Conservation (phyloP, 2,113 vertebrate species). For the Ictalurus furcatus region DNA sequence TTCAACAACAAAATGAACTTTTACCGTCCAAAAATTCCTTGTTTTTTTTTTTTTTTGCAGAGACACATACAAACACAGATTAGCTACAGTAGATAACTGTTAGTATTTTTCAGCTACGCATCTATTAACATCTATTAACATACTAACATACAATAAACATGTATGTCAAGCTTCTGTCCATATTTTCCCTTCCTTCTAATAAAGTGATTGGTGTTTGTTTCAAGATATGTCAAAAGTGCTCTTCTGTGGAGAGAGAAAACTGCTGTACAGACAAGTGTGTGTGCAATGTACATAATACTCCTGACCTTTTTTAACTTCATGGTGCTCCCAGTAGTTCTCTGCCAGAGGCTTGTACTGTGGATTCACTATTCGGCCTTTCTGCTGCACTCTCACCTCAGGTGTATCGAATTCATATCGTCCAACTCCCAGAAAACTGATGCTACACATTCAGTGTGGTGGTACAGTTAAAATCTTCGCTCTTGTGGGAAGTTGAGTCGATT, state of each 20-base stretch:
- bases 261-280: background rate
- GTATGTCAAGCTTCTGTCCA: conserved; percentile 39
- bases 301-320: background rate
- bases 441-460: conserved; percentile 11
- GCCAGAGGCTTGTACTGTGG: background rate
- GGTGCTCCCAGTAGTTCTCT: background rate
- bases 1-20: conserved; percentile 36
- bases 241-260: background rate
- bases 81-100: conserved; percentile 53
- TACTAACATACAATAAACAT: background rate
- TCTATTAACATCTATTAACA: conserved; percentile 56
- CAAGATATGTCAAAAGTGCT: conserved; percentile 28
- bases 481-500: background rate
- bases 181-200: conserved; percentile 34
- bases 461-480: background rate
- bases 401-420: background rate
- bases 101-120: conserved; percentile 55
- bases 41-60: conserved; percentile 41
- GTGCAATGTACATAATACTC: background rate
- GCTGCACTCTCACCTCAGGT: background rate
- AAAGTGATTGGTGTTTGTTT: conserved; percentile 47
- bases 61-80: conserved; percentile 55
- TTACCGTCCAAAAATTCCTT: conserved; percentile 38
- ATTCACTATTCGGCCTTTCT: background rate
- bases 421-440: conserved; percentile 10